phyloP scores from a whole-genome alignment of 1,140 invertebrate species.

The Ganaspis sp. region DNA sequence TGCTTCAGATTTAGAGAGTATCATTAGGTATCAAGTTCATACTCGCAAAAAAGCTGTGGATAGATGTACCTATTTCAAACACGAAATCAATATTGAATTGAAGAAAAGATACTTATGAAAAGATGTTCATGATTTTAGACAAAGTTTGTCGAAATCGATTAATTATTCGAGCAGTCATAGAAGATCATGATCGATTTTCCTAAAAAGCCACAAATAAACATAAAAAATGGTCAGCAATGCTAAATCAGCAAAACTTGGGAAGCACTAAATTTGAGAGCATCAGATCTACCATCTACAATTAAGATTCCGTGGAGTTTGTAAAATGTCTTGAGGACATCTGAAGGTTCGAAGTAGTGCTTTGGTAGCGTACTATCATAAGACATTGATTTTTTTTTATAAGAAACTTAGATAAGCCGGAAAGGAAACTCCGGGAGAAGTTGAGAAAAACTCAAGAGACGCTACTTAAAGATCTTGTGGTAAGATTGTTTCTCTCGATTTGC shows the following conservation, averaged over 20 bases:
- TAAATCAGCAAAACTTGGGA: neutral
- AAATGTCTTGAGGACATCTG: constrained; percentile 25
- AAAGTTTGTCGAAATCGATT: too few species aligned
- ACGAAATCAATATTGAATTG: too few species aligned
- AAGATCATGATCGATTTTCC: too few species aligned
- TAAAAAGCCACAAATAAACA: neutral
- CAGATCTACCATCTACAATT: constrained; percentile 7
- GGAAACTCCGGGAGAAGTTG: constrained; percentile 23
- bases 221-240: neutral
- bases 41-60: too few species aligned
- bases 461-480: constrained; percentile 38
- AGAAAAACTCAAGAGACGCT: constrained; percentile 40
- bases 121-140: too few species aligned
- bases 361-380: constrained; percentile 24
- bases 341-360: constrained; percentile 16
- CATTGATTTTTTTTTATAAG: constrained; percentile 18
- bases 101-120: too few species aligned
- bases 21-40: too few species aligned
- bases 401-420: constrained; percentile 24
- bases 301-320: constrained; percentile 1
- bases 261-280: neutral
- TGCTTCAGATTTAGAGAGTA: too few species aligned
- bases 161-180: too few species aligned
- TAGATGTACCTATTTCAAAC: too few species aligned
- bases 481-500: constrained; percentile 49